Base-by-base conservation (phyloP, 2,888 invertebrate species). In the Carterocephalus palaemon region DNA sequence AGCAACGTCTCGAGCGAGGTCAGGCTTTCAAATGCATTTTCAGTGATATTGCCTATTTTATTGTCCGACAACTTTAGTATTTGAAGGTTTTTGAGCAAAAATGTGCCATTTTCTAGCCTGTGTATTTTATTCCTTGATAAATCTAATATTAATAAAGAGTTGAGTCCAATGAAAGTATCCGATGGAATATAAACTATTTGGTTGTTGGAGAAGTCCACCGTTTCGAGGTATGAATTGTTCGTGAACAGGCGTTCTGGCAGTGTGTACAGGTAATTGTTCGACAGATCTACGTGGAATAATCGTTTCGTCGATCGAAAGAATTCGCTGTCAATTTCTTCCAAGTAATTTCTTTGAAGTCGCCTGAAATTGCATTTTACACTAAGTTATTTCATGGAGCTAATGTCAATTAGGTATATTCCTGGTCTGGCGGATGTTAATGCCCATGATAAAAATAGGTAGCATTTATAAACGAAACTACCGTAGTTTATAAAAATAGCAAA, bases 1-100 rank as follows among this genome's bases (percentile, higher is more conserved):
- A 89, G 76, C 47, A 91, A 67, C 31, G 87, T 85, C 60, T 90
- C 88, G 29, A 90, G 62, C 29, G 82, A 83, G n/a, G 67, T 53
- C 28, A 90, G 69, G 53, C 70, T 80, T 54, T 88, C 81, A 53
- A 90, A 90, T 40, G 89, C 78, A 31, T 88, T 89, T 56, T 87
- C 76, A 9, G 89, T 88, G 32, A 91, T 78, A 56, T 88, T 86
- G 37, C 77, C 79, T 59, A 93, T 88, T 64, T 89, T 86, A 64
- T 95, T 95, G 55, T 91, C 90, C 0, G 92, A 91, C 6, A 94
- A 66, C 62, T 92, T 92, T 33, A 94, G 75, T 50, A 89, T 83
- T 59, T 89, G 89, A 22, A 94, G 72, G 19, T 83, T 83, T 38
- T 67, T 76, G 33, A 93, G 70, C 34, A 88, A 82, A 58, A 93